Evolutionary conservation across 2,113 vertebrate species (phyloP).

Genomic region (Ceyx margarethae): DNA sequence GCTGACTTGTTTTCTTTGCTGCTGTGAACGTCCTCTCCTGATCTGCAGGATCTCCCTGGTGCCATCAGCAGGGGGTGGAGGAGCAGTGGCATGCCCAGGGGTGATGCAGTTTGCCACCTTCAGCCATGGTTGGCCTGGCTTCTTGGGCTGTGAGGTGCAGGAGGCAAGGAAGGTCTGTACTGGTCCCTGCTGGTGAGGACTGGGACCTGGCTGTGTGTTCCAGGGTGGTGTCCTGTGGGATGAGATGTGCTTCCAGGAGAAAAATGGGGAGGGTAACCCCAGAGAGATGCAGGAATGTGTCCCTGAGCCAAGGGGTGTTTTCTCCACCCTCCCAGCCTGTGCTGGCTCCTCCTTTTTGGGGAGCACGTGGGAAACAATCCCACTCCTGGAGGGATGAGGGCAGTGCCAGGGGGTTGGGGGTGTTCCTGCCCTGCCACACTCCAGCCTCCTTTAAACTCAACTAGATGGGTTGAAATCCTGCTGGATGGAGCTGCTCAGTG

Average conservation of each 20-base stretch:
- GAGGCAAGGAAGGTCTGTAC: no score
- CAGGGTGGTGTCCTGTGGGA: fast-evolving
- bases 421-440: background rate
- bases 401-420: background rate
- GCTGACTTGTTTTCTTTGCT: background rate
- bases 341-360: background rate
- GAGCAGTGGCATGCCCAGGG: background rate
- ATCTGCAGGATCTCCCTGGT: background rate
- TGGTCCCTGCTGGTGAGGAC: background rate
- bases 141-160: background rate
- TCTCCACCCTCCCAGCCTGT: background rate
- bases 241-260: background rate
- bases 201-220: background rate
- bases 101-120: background rate
- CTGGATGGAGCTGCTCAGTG: background rate
- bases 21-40: background rate
- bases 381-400: background rate
- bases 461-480: no score
- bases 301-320: background rate
- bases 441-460: fast-evolving
- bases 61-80: background rate
- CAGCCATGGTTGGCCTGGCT: background rate
- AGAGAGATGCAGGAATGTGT: background rate
- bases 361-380: background rate
- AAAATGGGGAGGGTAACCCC: background rate